A percentile compares a stretch with the other conserved stretches of the same genome.
Evolutionary conservation across 2,888 invertebrate genomes (phyloP).

Genomic region (Germaria angustata): DNA sequence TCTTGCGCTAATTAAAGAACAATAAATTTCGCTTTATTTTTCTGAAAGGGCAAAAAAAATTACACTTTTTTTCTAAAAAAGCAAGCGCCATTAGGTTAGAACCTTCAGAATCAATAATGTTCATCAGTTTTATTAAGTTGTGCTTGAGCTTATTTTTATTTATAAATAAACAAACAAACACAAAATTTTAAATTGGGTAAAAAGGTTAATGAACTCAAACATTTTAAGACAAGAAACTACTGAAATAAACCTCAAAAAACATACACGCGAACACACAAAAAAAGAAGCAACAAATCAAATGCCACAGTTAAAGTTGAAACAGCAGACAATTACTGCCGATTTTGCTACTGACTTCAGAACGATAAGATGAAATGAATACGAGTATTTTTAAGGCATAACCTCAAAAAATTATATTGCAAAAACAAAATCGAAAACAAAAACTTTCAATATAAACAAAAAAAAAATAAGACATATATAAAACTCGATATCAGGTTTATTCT

Average conservation of each 20-base stretch:
- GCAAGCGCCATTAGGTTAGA: too few relatives aligned
- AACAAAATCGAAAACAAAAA: conserved; percentile 5
- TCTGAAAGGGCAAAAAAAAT: too few relatives aligned
- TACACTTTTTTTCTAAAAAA: too few relatives aligned
- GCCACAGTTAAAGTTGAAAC: conserved; percentile 8
- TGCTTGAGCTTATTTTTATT: background rate
- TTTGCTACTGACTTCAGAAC: conserved; percentile 35
- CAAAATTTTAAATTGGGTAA: conserved; percentile 51
- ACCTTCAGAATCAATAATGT: too few relatives aligned
- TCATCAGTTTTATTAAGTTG: too few relatives aligned
- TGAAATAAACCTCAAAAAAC: conserved; percentile 6
- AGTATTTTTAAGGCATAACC: conserved; percentile 34
- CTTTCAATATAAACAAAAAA: conserved; percentile 39
- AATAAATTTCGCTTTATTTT: too few relatives aligned
- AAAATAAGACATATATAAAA: conserved; percentile 8
- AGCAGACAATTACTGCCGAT: conserved; percentile 11
- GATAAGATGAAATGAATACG: conserved; percentile 7
- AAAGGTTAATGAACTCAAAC: conserved; percentile 55
- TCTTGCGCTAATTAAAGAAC: too few relatives aligned
- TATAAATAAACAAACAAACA: background rate
- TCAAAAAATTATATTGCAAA: conserved; percentile 24
- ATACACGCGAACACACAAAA: background rate
- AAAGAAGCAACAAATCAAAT: conserved; percentile 12
- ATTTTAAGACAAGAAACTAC: conserved; percentile 13
- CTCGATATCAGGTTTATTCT: conserved; percentile 6